Evolutionary conservation across 2,888 invertebrate genomes (phyloP).

Genomic region (Eristalis intricaria): DNA sequence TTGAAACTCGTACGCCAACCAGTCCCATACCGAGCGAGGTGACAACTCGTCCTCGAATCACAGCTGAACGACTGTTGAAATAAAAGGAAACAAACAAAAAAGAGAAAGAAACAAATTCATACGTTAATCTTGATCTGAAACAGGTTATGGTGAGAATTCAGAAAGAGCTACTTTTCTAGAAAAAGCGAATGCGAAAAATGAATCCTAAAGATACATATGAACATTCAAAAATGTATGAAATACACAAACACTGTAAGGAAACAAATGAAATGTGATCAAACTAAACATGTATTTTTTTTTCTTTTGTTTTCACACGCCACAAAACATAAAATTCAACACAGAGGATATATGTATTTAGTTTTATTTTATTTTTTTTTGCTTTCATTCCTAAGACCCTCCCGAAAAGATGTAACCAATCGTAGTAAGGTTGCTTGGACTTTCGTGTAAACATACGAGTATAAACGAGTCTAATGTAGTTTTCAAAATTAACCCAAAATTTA

Average conservation of each 20-base stretch:
- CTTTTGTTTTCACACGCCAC: constrained; percentile 78
- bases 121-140: not conserved
- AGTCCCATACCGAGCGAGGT: constrained; percentile 95
- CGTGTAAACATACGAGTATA: not conserved
- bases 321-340: constrained; percentile 79
- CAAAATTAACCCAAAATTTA: not conserved
- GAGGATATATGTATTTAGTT: constrained; percentile 74
- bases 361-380: constrained; percentile 17
- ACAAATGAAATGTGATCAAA: constrained; percentile 40
- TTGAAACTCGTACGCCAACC: constrained; percentile 97
- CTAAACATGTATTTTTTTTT: constrained; percentile 8
- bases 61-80: constrained; percentile 93
- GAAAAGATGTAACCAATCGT: constrained; percentile 50
- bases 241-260: constrained; percentile 58
- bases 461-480: not conserved
- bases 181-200: constrained; percentile 53
- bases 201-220: constrained; percentile 23
- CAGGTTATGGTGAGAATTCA: not conserved
- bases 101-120: constrained; percentile 48
- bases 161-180: constrained; percentile 46
- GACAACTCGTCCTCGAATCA: constrained; percentile 96
- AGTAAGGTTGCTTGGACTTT: constrained; percentile 65
- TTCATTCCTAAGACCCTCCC: constrained; percentile 55
- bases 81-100: constrained; percentile 47
- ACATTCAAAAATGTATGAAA: constrained; percentile 52